These are phyloP conservation scores for Ruditapes philippinarum DNA, from an alignment of 1,140 invertebrate species.

Conservation along the genomic window DNA sequence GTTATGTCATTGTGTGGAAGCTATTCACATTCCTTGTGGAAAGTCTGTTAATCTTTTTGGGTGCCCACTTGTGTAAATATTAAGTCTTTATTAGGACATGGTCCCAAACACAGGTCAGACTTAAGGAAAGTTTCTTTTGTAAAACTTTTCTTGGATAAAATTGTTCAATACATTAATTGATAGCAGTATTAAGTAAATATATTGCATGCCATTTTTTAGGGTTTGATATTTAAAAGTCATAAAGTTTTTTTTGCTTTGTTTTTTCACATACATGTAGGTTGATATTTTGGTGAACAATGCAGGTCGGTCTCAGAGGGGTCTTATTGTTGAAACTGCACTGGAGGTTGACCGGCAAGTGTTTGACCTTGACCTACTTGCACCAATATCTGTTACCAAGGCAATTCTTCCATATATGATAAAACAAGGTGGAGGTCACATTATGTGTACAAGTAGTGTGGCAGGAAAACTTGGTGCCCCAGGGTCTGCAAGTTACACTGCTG, in stretches of 20 bases:
- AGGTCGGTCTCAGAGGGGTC: conserved; percentile 91
- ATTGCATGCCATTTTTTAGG: too few relatives aligned
- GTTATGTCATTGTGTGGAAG: too few relatives aligned
- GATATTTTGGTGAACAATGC: conserved; percentile 87
- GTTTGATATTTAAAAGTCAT: too few relatives aligned
- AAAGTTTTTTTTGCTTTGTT: background rate
- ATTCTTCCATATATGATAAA: conserved; percentile 85
- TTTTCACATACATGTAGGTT: conserved; percentile 81
- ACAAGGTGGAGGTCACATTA: conserved; percentile 84
- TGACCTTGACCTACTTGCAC: conserved; percentile 93
- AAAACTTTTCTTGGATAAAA: too few relatives aligned
- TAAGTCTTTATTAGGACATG: too few relatives aligned
- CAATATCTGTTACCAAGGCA: conserved; percentile 89
- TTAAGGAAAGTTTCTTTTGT: too few relatives aligned
- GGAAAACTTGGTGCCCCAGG: conserved; percentile 91
- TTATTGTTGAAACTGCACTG: conserved; percentile 92
- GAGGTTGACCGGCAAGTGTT: conserved; percentile 93
- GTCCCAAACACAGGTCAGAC: too few relatives aligned
- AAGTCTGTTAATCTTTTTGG: too few relatives aligned
- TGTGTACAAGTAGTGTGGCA: conserved; percentile 86
- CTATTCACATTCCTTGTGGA: too few relatives aligned
- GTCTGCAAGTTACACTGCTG: conserved; percentile 92
- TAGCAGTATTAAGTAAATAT: too few relatives aligned
- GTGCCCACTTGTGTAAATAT: too few relatives aligned
- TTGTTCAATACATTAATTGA: too few relatives aligned